These are phyloP conservation scores for Cossypha niveicapilla DNA, from an alignment of 2,797 vertebrate genomes.

Conservation along the genomic window DNA sequence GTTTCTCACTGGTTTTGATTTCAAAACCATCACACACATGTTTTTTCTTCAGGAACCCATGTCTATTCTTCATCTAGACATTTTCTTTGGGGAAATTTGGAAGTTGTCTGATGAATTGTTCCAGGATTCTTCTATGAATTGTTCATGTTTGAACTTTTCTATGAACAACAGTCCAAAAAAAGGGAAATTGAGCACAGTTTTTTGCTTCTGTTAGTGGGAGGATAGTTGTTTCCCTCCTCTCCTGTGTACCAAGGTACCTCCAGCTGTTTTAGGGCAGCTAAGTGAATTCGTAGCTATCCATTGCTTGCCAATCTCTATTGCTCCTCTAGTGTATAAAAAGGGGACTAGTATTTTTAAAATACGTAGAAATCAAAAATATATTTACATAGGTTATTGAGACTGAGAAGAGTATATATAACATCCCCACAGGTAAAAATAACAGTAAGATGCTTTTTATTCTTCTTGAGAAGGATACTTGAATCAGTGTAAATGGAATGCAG, in stretches of 20 bases:
- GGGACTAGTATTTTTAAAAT: not conserved
- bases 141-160: not conserved
- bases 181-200: accelerated
- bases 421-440: not conserved
- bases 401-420: not conserved
- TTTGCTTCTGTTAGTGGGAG: not conserved
- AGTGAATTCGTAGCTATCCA: not conserved
- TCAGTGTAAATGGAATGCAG: not conserved
- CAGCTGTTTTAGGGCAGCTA: not conserved
- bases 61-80: not conserved
- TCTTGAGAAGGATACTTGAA: not conserved
- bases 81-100: not conserved
- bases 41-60: not conserved
- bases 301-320: not conserved
- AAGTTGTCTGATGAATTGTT: not conserved
- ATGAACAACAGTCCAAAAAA: not conserved
- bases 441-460: not conserved
- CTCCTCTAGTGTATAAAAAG: not conserved
- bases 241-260: not conserved
- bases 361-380: not conserved
- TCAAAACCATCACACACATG: too few species aligned
- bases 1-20: too few species aligned
- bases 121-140: not conserved
- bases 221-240: not conserved
- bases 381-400: not conserved